Evolutionary conservation across 2,888 invertebrate genomes (phyloP).

Genomic region (Argyra leucocephala): DNA sequence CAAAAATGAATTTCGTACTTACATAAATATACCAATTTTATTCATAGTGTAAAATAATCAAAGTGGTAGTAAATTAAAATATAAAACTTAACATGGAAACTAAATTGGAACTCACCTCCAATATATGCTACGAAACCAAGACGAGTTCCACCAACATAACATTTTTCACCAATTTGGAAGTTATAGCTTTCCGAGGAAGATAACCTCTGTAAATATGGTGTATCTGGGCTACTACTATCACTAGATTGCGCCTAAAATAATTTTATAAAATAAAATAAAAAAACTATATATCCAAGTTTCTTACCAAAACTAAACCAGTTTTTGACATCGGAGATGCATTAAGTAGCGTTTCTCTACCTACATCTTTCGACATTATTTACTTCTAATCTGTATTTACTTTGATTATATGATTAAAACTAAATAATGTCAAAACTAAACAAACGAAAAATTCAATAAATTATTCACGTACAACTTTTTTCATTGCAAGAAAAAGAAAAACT

Average conservation of each 20-base stretch:
- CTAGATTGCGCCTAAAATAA: neutral
- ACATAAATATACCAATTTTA: too few species aligned
- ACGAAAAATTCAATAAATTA: too few species aligned
- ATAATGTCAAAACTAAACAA: too few species aligned
- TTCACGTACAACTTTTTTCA: too few species aligned
- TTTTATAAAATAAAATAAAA: neutral
- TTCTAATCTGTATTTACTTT: too few species aligned
- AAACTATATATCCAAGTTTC: neutral
- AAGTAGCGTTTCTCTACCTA: neutral
- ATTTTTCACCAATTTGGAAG: conserved; percentile 88
- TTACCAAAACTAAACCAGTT: neutral
- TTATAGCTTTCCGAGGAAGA: conserved; percentile 76
- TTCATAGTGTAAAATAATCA: neutral
- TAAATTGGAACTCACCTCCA: conserved; percentile 20
- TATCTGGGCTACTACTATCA: neutral
- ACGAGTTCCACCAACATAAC: conserved; percentile 88
- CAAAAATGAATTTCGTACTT: too few species aligned
- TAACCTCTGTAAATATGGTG: conserved; percentile 51
- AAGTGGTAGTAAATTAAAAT: neutral
- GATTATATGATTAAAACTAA: too few species aligned
- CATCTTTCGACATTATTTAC: conserved; percentile 21
- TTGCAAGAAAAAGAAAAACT: too few species aligned
- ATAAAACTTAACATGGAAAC: too few species aligned
- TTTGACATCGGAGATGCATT: neutral
- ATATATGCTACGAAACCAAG: conserved; percentile 82